Percentiles rank a stretch among this genome's conserved stretches.
phyloP scores from a whole-genome alignment of 1,140 invertebrate species.

The Papilio glaucus region DNA sequence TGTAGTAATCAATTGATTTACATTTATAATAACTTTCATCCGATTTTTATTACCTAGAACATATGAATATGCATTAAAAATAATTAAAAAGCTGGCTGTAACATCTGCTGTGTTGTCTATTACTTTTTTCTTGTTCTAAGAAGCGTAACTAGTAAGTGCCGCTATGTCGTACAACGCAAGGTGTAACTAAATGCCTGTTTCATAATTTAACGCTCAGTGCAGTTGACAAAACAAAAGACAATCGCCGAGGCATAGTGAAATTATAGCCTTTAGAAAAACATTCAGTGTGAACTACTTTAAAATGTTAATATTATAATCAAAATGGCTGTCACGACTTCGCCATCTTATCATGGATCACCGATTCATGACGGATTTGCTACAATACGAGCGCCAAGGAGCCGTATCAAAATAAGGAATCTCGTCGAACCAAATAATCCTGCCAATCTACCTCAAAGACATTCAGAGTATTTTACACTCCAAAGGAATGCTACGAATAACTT shows the following conservation, averaged over 20 bases:
- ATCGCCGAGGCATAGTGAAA: constrained; percentile 17
- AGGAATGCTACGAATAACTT: constrained; percentile 76
- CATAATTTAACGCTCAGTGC: constrained; percentile 25
- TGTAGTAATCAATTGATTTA: constrained; percentile 5
- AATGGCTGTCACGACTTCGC: constrained; percentile 77
- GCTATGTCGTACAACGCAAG: constrained; percentile 37
- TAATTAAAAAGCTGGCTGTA: constrained; percentile 7
- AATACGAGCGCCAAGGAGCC: constrained; percentile 86
- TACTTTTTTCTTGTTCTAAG: constrained; percentile 28
- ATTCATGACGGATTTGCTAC: constrained; percentile 93
- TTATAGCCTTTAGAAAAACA: constrained; percentile 1
- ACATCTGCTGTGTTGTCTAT: constrained; percentile 35
- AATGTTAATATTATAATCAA: constrained; percentile 46
- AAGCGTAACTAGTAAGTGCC: constrained; percentile 38
- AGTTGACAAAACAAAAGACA: constrained; percentile 31
- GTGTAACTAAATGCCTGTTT: constrained; percentile 29
- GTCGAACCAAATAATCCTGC: constrained; percentile 74
- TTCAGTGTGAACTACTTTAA: constrained; percentile 15
- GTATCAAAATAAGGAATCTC: constrained; percentile 79
- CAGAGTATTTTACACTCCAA: constrained; percentile 81
- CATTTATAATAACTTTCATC: constrained; percentile 28
- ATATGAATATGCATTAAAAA: constrained; percentile 31
- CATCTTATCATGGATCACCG: constrained; percentile 84
- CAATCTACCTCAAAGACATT: constrained; percentile 79
- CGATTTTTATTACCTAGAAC: constrained; percentile 16